phyloP scores from a whole-genome alignment of 2,888 invertebrate genomes.

The Andricus curvator region DNA sequence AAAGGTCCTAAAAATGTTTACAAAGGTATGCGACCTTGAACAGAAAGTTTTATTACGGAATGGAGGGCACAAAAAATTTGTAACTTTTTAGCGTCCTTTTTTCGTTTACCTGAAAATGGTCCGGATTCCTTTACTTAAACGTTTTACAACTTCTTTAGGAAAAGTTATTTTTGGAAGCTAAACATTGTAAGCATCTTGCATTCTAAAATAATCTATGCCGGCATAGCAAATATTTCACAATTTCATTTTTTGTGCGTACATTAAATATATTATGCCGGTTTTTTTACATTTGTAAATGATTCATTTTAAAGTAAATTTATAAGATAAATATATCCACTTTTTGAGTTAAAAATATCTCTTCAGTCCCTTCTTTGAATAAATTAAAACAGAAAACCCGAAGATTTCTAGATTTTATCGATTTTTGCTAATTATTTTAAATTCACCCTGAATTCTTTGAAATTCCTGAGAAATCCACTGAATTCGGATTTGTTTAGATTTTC shows the following conservation, averaged over 20 bases:
- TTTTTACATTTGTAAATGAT: too few species aligned
- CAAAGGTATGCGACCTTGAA: slow-evolving; percentile 7
- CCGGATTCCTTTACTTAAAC: slow-evolving; percentile 24
- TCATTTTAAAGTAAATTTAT: too few species aligned
- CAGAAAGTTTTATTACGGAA: slow-evolving; percentile 30
- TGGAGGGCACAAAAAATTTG: slow-evolving; percentile 20
- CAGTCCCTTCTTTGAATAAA: too few species aligned
- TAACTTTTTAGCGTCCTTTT: slow-evolving; percentile 14
- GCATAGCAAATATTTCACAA: neutral
- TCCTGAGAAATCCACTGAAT: too few species aligned
- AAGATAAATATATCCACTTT: too few species aligned
- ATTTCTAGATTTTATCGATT: too few species aligned
- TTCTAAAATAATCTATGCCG: neutral
- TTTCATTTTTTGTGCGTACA: neutral
- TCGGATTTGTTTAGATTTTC: too few species aligned
- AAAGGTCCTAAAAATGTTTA: slow-evolving; percentile 5
- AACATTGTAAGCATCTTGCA: neutral
- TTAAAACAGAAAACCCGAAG: too few species aligned
- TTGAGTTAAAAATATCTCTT: too few species aligned
- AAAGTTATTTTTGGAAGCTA: slow-evolving; percentile 6
- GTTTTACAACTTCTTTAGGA: slow-evolving; percentile 35
- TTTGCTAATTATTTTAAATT: too few species aligned
- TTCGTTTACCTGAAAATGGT: slow-evolving; percentile 23
- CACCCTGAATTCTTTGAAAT: too few species aligned
- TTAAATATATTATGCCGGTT: too few species aligned